Evolutionary conservation across 1,140 invertebrate species (phyloP).

Genomic region (Drosophila navojoa): DNA sequence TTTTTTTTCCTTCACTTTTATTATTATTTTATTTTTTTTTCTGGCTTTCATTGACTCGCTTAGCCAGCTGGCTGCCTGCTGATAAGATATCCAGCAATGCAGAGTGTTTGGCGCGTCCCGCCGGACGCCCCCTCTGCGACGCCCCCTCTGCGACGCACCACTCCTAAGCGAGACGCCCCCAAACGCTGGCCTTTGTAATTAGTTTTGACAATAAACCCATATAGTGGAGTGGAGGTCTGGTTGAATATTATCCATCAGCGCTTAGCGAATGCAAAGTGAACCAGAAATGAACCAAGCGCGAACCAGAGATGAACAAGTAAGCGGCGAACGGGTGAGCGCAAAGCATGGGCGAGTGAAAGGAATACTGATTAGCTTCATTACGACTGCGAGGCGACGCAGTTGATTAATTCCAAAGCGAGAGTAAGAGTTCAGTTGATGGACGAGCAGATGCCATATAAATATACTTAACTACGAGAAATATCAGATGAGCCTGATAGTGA

Average conservation of each 20-base stretch:
- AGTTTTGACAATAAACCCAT: slow-evolving; percentile 44
- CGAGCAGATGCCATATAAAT: too few relatives aligned
- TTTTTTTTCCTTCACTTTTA: background rate
- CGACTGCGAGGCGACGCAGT: background rate
- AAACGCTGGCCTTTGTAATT: slow-evolving; percentile 48
- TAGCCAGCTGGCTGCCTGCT: slow-evolving; percentile 37
- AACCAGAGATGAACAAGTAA: background rate
- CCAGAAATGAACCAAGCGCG: background rate
- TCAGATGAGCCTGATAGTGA: too few relatives aligned
- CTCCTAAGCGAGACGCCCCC: too few relatives aligned
- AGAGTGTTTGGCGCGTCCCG: too few relatives aligned
- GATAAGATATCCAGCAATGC: too few relatives aligned
- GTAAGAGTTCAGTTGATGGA: too few relatives aligned
- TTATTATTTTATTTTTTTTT: background rate
- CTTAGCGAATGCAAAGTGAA: slow-evolving; percentile 3
- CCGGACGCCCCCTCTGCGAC: too few relatives aligned
- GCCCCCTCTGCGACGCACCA: background rate
- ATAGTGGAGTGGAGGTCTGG: background rate
- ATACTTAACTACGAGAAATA: too few relatives aligned
- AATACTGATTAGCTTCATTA: slow-evolving; percentile 15
- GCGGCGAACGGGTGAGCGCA: background rate
- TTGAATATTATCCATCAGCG: slow-evolving; percentile 16
- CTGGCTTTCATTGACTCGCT: slow-evolving; percentile 4
- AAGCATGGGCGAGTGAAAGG: slow-evolving; percentile 1
- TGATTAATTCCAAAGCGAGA: slow-evolving; percentile 9